These are phyloP conservation scores for Yponomeuta malinellus DNA, from an alignment of 2,888 invertebrate genomes.

Conservation along the genomic window DNA sequence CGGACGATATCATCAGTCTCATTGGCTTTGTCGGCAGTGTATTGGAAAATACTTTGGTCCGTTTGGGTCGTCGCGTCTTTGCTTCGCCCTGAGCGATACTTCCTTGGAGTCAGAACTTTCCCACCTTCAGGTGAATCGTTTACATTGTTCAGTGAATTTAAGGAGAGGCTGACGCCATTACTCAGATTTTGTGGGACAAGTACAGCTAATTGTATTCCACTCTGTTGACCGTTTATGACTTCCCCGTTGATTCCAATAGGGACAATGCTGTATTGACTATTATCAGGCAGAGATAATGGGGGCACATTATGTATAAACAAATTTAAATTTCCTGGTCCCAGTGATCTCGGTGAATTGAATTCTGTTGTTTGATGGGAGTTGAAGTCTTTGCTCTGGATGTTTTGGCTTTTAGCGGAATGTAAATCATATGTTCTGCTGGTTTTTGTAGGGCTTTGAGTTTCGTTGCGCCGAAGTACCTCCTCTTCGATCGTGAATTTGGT, in stretches of 20 bases:
- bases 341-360: slow-evolving; percentile 62
- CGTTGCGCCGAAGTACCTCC: slow-evolving; percentile 34
- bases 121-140: slow-evolving; percentile 40
- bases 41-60: slow-evolving; percentile 52
- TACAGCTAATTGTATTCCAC: slow-evolving; percentile 76
- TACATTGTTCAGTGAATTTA: slow-evolving; percentile 55
- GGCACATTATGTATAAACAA: slow-evolving; percentile 64
- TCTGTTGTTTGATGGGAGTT: slow-evolving; percentile 58
- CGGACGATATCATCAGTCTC: slow-evolving; percentile 53
- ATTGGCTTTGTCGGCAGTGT: slow-evolving; percentile 42
- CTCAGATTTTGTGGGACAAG: slow-evolving; percentile 71
- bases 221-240: slow-evolving; percentile 54
- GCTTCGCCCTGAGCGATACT: slow-evolving; percentile 63
- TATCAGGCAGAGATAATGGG: slow-evolving; percentile 56
- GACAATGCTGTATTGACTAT: slow-evolving; percentile 62
- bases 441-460: slow-evolving; percentile 53
- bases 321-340: slow-evolving; percentile 55
- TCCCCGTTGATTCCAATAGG: slow-evolving; percentile 64
- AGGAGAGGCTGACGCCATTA: slow-evolving; percentile 59
- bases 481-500: slow-evolving; percentile 19
- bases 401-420: slow-evolving; percentile 57
- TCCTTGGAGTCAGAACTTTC: slow-evolving; percentile 62
- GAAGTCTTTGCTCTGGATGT: slow-evolving; percentile 41
- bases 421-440: slow-evolving; percentile 60
- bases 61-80: slow-evolving; percentile 84